These are phyloP conservation scores for Clivina fossor DNA, from an alignment of 2,888 invertebrate genomes.

Conservation along the genomic window DNA sequence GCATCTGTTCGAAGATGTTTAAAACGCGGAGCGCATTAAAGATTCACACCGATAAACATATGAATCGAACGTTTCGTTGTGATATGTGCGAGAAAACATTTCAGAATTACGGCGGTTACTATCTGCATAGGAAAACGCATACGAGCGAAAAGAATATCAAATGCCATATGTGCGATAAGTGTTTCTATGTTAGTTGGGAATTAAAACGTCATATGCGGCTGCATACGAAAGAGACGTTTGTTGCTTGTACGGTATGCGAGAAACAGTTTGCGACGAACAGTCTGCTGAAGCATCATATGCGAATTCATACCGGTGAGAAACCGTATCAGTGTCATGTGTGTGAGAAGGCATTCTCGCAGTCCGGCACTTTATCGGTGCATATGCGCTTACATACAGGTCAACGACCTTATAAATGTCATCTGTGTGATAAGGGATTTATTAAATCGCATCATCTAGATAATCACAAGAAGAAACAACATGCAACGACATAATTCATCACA, in stretches of 20 bases:
- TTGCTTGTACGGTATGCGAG: slow-evolving; percentile 35
- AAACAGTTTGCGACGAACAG: slow-evolving; percentile 36
- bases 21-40: slow-evolving; percentile 16
- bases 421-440: slow-evolving; percentile 31
- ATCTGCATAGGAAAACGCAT: slow-evolving; percentile 17
- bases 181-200: slow-evolving; percentile 30
- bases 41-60: slow-evolving; percentile 19
- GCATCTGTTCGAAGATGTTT: slow-evolving; percentile 10
- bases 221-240: slow-evolving; percentile 10
- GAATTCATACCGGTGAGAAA: slow-evolving; percentile 38
- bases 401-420: slow-evolving; percentile 33
- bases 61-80: slow-evolving; percentile 15
- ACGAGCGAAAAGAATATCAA: slow-evolving; percentile 9
- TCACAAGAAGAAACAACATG: slow-evolving; percentile 1
- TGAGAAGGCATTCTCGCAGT: slow-evolving; percentile 17
- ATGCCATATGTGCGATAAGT: slow-evolving; percentile 14
- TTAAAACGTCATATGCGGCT: slow-evolving; percentile 7
- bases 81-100: slow-evolving; percentile 14
- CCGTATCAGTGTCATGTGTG: slow-evolving; percentile 33
- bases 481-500: too few relatives aligned
- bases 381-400: slow-evolving; percentile 34
- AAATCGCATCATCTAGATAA: slow-evolving; percentile 3
- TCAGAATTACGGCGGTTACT: slow-evolving; percentile 16
- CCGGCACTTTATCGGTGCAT: slow-evolving; percentile 5
- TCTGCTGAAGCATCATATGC: slow-evolving; percentile 37